Percentiles rank a stretch among this genome's conserved stretches.
Evolutionary conservation across 30 jellyfish, hydroid and myxozoan genomes (phyloP).

Genomic region (Hydractinia symbiolongicarpus): DNA sequence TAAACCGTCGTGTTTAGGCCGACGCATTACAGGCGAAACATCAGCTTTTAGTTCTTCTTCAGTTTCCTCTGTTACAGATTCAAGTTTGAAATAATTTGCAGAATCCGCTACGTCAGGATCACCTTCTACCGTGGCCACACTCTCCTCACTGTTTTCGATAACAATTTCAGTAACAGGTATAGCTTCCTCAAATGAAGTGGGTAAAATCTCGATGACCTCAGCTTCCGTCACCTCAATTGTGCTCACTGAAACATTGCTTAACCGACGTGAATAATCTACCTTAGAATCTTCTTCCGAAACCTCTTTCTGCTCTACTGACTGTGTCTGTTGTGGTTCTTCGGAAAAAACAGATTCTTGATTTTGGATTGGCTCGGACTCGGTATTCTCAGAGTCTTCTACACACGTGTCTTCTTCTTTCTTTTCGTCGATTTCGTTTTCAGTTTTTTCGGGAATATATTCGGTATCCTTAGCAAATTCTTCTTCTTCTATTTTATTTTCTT

Average conservation of each 20-base stretch:
- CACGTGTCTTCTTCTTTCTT: background rate
- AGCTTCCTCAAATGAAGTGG: conserved; percentile 37
- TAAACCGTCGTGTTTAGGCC: conserved; percentile 23
- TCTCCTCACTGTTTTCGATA: background rate
- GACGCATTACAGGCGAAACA: conserved; percentile 13
- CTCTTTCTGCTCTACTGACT: background rate
- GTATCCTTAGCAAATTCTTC: background rate
- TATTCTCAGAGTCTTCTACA: too few species aligned
- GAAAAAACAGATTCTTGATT: background rate
- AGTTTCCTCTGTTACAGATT: conserved; percentile 87
- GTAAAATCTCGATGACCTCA: conserved; percentile 19
- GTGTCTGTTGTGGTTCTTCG: background rate
- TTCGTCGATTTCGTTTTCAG: conserved; percentile 2
- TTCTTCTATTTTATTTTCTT: background rate
- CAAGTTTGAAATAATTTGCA: conserved; percentile 29
- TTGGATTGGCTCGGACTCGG: too few species aligned
- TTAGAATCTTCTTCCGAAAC: too few species aligned
- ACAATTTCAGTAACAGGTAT: conserved; percentile 14
- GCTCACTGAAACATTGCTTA: conserved; percentile 12
- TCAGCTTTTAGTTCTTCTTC: conserved; percentile 83
- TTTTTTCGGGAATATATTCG: conserved; percentile 2
- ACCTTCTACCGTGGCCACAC: conserved; percentile 8
- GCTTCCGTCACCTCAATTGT: conserved; percentile 3
- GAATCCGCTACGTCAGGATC: background rate
- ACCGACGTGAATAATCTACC: background rate